Evolutionary conservation across 1,140 invertebrate species (phyloP).

Genomic region (Idris sp.): DNA sequence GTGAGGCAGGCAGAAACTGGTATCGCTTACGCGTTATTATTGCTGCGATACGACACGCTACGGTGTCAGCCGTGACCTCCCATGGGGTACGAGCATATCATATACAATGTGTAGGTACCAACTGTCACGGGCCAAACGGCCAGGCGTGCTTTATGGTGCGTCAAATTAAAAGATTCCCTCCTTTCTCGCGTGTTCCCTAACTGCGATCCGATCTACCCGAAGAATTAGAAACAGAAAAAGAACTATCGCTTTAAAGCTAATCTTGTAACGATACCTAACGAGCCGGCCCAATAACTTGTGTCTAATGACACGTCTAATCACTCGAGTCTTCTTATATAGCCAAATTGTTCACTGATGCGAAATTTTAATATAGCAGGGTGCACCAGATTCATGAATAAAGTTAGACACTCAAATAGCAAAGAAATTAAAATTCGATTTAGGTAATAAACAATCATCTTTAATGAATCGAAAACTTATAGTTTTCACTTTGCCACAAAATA

Average conservation of each 20-base stretch:
- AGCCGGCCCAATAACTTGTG: conserved; percentile 47
- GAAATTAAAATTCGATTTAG: no score
- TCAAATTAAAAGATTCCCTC: conserved; percentile 79
- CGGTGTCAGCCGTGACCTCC: conserved; percentile 76
- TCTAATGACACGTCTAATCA: conserved; percentile 57
- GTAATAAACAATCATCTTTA: no score
- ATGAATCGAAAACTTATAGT: no score
- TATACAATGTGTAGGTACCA: conserved; percentile 72
- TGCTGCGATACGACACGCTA: conserved; percentile 77
- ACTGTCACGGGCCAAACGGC: conserved; percentile 72
- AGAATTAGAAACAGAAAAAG: conserved; percentile 49
- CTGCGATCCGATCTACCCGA: conserved; percentile 49
- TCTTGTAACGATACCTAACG: conserved; percentile 43
- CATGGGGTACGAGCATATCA: conserved; percentile 71
- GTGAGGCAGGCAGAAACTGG: conserved; percentile 62
- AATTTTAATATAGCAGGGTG: conserved; percentile 9
- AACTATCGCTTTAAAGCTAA: conserved; percentile 54
- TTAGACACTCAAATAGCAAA: no score
- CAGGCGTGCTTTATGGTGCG: conserved; percentile 78
- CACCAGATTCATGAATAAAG: conserved; percentile 5
- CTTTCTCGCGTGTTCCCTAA: conserved; percentile 59
- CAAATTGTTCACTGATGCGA: conserved; percentile 20
- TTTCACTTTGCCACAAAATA: no score
- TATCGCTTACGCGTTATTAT: conserved; percentile 79
- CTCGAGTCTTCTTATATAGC: conserved; percentile 8